Evolutionary conservation across 2,888 invertebrate species (phyloP).

Genomic region (Venustoraphidia nigricollis): DNA sequence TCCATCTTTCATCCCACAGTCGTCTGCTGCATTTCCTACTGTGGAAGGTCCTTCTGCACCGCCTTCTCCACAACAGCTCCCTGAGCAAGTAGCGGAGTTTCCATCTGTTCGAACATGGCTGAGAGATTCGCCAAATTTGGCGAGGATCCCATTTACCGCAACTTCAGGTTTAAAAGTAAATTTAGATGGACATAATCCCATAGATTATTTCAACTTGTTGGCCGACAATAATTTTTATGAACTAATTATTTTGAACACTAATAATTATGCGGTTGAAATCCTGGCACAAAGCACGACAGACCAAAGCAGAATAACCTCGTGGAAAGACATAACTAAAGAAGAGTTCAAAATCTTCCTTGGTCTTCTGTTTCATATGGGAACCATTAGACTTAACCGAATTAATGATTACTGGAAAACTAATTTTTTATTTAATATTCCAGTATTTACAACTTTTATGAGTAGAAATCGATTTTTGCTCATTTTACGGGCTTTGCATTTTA

Average conservation of each 20-base stretch:
- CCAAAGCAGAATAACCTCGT: slow-evolving; percentile 15
- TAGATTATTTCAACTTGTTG: slow-evolving; percentile 11
- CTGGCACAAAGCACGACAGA: slow-evolving; percentile 7
- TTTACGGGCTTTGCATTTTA: not conserved
- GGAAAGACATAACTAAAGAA: slow-evolving; percentile 15
- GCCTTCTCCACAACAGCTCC: no score
- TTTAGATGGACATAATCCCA: slow-evolving; percentile 9
- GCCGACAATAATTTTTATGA: slow-evolving; percentile 10
- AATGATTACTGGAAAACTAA: slow-evolving; percentile 9
- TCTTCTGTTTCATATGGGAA: slow-evolving; percentile 9
- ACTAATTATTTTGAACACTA: slow-evolving; percentile 6
- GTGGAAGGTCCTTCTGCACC: no score
- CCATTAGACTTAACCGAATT: slow-evolving; percentile 4
- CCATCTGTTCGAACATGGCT: no score
- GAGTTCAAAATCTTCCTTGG: slow-evolving; percentile 21
- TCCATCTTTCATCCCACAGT: no score
- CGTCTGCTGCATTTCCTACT: no score
- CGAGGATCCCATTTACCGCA: no score
- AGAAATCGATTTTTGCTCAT: slow-evolving; percentile 2
- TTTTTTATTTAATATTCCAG: no score
- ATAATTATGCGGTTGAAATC: slow-evolving; percentile 8
- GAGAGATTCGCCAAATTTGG: no score
- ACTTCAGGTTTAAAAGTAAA: no score
- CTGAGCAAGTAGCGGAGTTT: no score
- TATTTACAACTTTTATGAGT: not conserved